phyloP scores from a whole-genome alignment of 2,888 invertebrate species.

The Odontocerum albicorne region DNA sequence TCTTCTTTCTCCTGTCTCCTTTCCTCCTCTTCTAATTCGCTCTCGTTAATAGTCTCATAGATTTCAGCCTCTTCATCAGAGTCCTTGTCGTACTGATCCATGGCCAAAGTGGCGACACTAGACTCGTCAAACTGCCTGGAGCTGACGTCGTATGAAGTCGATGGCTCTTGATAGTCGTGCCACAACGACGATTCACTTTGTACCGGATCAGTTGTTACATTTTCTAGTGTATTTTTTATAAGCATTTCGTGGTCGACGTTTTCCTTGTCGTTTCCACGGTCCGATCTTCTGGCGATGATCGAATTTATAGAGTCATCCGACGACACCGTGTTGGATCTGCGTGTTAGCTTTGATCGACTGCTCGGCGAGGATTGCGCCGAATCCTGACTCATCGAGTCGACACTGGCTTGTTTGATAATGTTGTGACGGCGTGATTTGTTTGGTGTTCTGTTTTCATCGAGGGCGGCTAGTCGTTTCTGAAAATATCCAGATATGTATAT shows the following conservation, averaged over 20 bases:
- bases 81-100: conserved; percentile 24
- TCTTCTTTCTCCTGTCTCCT: conserved; percentile 24
- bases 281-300: not conserved
- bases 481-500: conserved; percentile 22
- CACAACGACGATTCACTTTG: conserved; percentile 18
- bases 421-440: conserved; percentile 5
- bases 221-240: not conserved
- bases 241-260: conserved; percentile 3
- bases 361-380: conserved; percentile 17
- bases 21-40: conserved; percentile 33
- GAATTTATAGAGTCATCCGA: conserved; percentile 18
- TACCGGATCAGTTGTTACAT: not conserved
- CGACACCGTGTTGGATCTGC: conserved; percentile 23
- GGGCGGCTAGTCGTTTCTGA: conserved; percentile 46
- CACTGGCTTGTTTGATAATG: conserved; percentile 12
- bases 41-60: conserved; percentile 9
- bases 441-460: conserved; percentile 15
- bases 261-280: not conserved
- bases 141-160: conserved; percentile 31
- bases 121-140: conserved; percentile 31
- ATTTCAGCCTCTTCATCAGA: conserved; percentile 20
- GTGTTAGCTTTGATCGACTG: conserved; percentile 1
- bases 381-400: conserved; percentile 18
- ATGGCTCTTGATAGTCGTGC: conserved; percentile 32
- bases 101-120: conserved; percentile 25